Percentiles rank a stretch among this genome's conserved stretches.
These are phyloP conservation scores for Piaya cayana DNA, from an alignment of 2,113 vertebrate species.

Conservation along the genomic window DNA sequence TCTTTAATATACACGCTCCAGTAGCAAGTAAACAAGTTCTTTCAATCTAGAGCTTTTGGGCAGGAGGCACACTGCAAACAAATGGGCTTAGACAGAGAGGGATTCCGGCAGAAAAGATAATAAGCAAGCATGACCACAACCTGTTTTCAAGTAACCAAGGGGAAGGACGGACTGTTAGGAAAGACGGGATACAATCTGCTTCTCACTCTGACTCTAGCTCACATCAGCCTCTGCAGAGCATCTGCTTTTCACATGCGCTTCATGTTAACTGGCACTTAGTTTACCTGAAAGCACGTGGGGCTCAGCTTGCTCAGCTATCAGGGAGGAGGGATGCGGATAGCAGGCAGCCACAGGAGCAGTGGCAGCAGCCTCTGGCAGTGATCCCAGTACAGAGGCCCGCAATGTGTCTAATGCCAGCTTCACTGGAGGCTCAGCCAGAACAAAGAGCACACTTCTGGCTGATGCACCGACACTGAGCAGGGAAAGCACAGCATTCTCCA, in stretches of 20 bases:
- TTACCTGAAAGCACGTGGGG: background rate
- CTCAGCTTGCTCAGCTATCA: background rate
- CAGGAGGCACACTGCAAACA: background rate
- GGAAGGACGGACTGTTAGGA: background rate
- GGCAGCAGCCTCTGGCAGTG: background rate
- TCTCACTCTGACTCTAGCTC: background rate
- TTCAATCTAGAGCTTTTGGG: background rate
- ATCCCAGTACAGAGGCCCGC: background rate
- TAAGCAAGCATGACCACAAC: background rate
- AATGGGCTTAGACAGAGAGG: background rate
- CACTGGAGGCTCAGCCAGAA: background rate
- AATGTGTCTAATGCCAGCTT: accelerated
- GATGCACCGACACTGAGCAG: background rate
- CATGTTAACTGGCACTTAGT: background rate
- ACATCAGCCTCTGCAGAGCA: background rate
- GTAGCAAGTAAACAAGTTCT: background rate
- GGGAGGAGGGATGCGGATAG: background rate
- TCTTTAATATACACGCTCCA: background rate
- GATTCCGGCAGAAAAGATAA: background rate
- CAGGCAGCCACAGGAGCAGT: background rate
- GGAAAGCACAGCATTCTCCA: background rate
- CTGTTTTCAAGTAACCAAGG: background rate
- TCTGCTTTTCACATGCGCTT: background rate
- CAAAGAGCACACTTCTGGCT: background rate
- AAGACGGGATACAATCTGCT: background rate